Percentiles rank a stretch among this genome's conserved stretches.
Conservation (phyloP, 1,140 invertebrate genomes). For the Melipona quadrifasciata region DNA sequence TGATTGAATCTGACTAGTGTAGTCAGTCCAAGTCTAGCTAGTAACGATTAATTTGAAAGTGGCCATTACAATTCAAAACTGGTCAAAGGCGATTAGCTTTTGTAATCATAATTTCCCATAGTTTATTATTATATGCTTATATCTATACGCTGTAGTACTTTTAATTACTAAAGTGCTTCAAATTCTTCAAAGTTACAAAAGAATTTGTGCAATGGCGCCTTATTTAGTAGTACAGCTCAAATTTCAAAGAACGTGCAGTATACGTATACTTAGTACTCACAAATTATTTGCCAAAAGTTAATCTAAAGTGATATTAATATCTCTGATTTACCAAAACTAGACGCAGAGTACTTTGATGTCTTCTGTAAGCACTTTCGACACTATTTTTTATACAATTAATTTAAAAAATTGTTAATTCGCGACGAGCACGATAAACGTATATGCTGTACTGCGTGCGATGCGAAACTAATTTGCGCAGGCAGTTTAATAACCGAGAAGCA, state of each 20-base stretch:
- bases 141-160: too few species aligned
- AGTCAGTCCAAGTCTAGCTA: not conserved
- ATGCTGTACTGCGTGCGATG: too few species aligned
- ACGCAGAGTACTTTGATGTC: too few species aligned
- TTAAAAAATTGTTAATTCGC: not conserved
- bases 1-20: not conserved
- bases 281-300: not conserved
- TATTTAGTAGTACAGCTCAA: not conserved
- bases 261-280: too few species aligned
- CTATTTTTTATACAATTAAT: not conserved
- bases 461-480: not conserved
- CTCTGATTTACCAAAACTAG: not conserved
- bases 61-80: not conserved
- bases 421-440: too few species aligned
- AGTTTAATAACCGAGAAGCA: not conserved
- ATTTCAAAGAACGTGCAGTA: not conserved
- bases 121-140: too few species aligned
- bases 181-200: not conserved
- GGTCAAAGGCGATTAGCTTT: not conserved
- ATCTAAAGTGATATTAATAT: not conserved
- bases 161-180: not conserved
- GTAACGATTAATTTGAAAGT: not conserved
- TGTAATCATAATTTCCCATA: not conserved
- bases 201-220: not conserved
- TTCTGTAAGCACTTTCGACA: not conserved